phyloP scores from a whole-genome alignment of 2,888 invertebrate species.

The Platycheirus albimanus region DNA sequence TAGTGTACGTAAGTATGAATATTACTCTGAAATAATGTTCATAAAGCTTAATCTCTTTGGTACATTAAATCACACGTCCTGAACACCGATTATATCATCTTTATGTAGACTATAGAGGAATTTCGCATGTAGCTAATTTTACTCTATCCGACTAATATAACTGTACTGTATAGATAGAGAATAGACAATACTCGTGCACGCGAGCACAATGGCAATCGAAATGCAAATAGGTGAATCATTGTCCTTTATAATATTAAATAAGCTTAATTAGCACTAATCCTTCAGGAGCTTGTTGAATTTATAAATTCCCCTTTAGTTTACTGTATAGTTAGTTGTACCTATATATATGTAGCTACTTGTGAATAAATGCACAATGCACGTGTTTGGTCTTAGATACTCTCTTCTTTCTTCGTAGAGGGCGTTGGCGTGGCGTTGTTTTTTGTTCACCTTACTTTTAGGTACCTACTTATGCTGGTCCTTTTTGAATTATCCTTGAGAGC shows the following conservation, averaged over 20 bases:
- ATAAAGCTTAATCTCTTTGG: slow-evolving; percentile 19
- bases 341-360: not conserved
- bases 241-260: slow-evolving; percentile 28
- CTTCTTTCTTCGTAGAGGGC: no score
- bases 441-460: not conserved
- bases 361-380: not conserved
- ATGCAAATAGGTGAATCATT: slow-evolving; percentile 9
- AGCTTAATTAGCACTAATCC: slow-evolving; percentile 18
- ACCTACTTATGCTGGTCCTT: not conserved
- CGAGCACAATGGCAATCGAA: slow-evolving; percentile 12
- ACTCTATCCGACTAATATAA: not conserved
- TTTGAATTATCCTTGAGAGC: not conserved
- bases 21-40: slow-evolving; percentile 9
- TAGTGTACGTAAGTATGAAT: no score
- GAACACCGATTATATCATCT: slow-evolving; percentile 22
- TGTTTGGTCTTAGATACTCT: not conserved
- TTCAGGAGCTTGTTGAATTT: slow-evolving; percentile 3
- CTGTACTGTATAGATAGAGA: no score
- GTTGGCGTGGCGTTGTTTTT: no score
- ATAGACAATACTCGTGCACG: no score
- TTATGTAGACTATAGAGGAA: not conserved
- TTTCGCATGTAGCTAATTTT: not conserved
- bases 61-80: slow-evolving; percentile 27
- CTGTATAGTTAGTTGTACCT: not conserved
- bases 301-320: slow-evolving; percentile 2